Conservation (phyloP, 2,888 invertebrate genomes). For the Agrotis exclamationis region DNA sequence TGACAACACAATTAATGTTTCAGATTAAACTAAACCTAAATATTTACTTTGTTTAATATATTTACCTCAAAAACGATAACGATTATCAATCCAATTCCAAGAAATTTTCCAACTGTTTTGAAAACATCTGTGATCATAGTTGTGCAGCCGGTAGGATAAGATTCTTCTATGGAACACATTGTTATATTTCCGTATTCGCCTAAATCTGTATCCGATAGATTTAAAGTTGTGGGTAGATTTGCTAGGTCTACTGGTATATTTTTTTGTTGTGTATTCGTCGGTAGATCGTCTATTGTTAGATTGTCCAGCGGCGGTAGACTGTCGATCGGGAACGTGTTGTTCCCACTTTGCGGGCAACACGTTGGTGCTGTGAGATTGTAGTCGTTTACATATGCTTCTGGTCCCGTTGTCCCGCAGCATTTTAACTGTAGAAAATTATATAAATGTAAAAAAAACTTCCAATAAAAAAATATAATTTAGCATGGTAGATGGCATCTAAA, state of each 20-base stretch:
- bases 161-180: slow-evolving; percentile 36
- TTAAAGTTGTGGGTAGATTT: not conserved
- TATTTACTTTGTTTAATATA: no score
- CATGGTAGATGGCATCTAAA: not conserved
- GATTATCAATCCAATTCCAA: slow-evolving; percentile 15
- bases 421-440: slow-evolving; percentile 37
- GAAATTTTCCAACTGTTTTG: not conserved
- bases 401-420: slow-evolving; percentile 58
- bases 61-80: slow-evolving; percentile 37
- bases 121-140: slow-evolving; percentile 10
- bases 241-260: not conserved
- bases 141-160: slow-evolving; percentile 48
- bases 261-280: not conserved
- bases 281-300: slow-evolving; percentile 1
- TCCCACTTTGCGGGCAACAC: slow-evolving; percentile 34
- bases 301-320: slow-evolving; percentile 2
- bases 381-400: slow-evolving; percentile 38
- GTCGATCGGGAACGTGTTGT: not conserved
- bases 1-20: no score
- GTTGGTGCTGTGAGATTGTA: slow-evolving; percentile 35
- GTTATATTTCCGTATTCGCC: slow-evolving; percentile 2
- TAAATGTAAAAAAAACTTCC: not conserved
- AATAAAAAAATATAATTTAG: no score
- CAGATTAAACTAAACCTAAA: no score
- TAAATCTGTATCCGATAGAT: not conserved